Percentiles rank a stretch among this genome's conserved stretches.
phyloP scores from a whole-genome alignment of 2,888 invertebrate genomes.

The Melanotus villosus region DNA sequence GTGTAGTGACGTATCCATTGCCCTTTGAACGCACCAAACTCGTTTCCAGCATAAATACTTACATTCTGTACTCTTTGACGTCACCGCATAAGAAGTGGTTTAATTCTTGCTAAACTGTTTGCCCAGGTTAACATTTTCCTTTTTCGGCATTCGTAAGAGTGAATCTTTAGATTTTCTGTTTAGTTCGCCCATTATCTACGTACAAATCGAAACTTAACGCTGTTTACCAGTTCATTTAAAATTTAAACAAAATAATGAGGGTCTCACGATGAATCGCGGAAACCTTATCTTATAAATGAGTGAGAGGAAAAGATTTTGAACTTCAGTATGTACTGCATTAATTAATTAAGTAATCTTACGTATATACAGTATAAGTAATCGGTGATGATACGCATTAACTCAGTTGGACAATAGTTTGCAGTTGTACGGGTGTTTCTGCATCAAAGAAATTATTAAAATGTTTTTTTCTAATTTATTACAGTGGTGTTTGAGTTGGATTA shows the following conservation, averaged over 20 bases:
- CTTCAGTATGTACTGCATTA: too few species aligned
- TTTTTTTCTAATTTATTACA: background rate
- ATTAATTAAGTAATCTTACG: too few species aligned
- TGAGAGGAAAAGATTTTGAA: background rate
- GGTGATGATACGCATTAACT: too few species aligned
- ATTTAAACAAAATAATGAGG: background rate
- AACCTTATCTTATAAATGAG: background rate
- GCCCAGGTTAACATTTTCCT: slow-evolving; percentile 14
- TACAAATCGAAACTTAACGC: background rate
- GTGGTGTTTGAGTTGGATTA: background rate
- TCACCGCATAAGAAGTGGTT: slow-evolving; percentile 9
- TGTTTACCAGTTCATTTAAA: background rate
- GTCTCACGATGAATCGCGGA: background rate
- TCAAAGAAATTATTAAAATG: too few species aligned
- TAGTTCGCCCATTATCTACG: background rate
- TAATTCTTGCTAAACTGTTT: slow-evolving; percentile 3
- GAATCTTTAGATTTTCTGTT: background rate
- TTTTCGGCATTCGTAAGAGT: too few species aligned
- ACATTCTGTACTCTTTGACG: slow-evolving; percentile 17
- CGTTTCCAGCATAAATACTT: slow-evolving; percentile 24
- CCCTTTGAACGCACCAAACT: slow-evolving; percentile 13
- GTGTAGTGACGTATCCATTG: slow-evolving; percentile 2
- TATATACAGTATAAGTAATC: too few species aligned
- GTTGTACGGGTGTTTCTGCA: too few species aligned
- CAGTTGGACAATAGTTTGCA: background rate